Evolutionary conservation across 2,888 invertebrate genomes (phyloP), one percentile per base, ranked within the genome.

Genomic region (Drosophila ezoana): DNA sequence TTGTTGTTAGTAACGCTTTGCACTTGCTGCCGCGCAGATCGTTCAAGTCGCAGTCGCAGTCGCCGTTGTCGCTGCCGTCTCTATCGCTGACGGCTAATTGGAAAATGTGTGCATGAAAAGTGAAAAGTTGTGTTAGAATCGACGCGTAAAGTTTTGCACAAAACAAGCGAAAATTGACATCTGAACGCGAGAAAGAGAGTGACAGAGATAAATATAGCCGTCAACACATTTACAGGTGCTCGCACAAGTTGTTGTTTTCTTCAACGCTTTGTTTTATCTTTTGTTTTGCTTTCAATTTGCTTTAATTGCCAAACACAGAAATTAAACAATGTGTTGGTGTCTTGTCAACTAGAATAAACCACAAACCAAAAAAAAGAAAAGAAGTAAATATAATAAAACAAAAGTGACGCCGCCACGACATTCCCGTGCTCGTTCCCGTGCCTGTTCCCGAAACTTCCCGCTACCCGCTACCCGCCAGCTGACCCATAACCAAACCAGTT

Each of bases 1-100:
- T 76, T 78, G 67, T 86, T 83, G 71, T 88, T 87, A 87, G 81
- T 87, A 70, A 69, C 85, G 63, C 71, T 84, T 81, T 78, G 77
- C 63, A 68, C 79, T 73, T 71, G 81, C 66, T 71, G 61, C 65
- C 79, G 76, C 59, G 73, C 72, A 80, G 83, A 87, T 84, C 89
- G 76, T 47, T 61, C 56, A 32, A 63, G 37, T 58, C 58, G 60
- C 18, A 35, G 52, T 61, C 58, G 47, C 18, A 1, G 49, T 40
- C 41, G 56, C 13, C 9, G 49, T 33, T 37, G 78, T 13, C 11
- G 51, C 48, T 5, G 49, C 32, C 20, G 48, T 32, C 20, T 37
- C 18, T 2, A n/a, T 45, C 61, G 61, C 20, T 35, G 51, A 56
- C 69, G 79, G 51, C 69, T 68, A 74, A 75, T 79, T 75, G 59